These are phyloP conservation scores for Carettochelys insculpta DNA, from an alignment of 2,113 vertebrate species.

Conservation along the genomic window DNA sequence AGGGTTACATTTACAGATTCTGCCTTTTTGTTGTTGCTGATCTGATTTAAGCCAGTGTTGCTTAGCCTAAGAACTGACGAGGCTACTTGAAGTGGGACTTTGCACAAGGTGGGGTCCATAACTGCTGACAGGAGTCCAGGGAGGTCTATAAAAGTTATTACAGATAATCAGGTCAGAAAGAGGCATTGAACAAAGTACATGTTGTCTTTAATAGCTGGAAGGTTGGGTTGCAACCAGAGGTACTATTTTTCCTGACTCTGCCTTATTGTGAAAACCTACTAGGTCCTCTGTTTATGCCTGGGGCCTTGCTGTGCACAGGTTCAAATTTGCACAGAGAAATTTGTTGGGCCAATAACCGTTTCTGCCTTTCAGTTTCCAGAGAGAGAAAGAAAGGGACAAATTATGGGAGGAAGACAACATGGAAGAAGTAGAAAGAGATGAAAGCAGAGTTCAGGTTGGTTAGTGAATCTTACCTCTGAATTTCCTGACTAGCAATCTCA, in stretches of 20 bases:
- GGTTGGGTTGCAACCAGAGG: no score
- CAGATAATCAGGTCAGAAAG: no score
- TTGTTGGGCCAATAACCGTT: background rate
- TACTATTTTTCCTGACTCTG: background rate
- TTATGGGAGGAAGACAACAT: background rate
- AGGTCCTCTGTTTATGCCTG: background rate
- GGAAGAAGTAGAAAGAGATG: background rate
- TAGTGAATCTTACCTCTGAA: background rate
- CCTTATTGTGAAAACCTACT: slow-evolving; percentile 21
- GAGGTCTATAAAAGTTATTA: no score
- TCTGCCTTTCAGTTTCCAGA: background rate
- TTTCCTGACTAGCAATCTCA: background rate
- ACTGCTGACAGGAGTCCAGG: no score
- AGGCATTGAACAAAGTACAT: no score
- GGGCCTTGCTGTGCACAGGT: background rate
- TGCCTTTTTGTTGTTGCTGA: no score
- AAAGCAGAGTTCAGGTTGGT: background rate
- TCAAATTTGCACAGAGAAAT: slow-evolving; percentile 21
- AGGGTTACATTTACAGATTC: no score
- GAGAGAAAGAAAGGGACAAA: background rate
- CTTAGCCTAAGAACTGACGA: no score
- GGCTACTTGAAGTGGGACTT: no score
- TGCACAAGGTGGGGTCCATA: no score
- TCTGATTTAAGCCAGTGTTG: no score
- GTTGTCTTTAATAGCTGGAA: no score